A percentile compares a stretch with the other conserved stretches of the same genome.
phyloP scores from a whole-genome alignment of 64 coral and sea anemone genomes.

The Cladopsammia gracilis region DNA sequence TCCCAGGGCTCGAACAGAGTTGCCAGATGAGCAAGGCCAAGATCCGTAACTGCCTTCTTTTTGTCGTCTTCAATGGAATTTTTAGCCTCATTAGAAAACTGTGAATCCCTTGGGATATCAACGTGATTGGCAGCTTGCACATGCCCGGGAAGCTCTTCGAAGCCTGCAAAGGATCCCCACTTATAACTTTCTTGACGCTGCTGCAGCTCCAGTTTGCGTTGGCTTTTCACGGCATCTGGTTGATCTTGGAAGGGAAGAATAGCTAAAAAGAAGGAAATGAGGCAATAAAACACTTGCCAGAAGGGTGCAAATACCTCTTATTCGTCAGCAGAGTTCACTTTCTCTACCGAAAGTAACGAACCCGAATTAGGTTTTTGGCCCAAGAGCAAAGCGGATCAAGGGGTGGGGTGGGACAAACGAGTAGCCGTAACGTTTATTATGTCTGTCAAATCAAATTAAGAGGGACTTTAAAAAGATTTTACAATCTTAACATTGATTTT shows the following conservation, averaged over 20 bases:
- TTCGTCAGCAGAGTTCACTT: not conserved
- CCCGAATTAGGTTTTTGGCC: too few species aligned
- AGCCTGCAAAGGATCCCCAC: constrained; percentile 42
- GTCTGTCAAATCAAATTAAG: too few species aligned
- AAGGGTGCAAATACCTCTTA: not conserved
- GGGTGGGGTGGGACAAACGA: too few species aligned
- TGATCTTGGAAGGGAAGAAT: constrained; percentile 78
- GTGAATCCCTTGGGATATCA: constrained; percentile 81
- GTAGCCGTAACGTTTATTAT: too few species aligned
- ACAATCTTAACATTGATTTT: too few species aligned
- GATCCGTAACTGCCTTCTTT: constrained; percentile 42
- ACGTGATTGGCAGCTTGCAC: constrained; percentile 63
- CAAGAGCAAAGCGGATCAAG: too few species aligned
- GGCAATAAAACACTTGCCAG: not conserved
- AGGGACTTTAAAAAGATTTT: too few species aligned
- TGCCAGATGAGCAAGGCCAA: constrained; percentile 62
- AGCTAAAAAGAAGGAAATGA: not conserved
- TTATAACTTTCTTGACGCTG: constrained; percentile 74
- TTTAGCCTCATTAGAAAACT: constrained; percentile 73
- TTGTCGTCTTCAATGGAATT: constrained; percentile 60
- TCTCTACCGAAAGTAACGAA: too few species aligned
- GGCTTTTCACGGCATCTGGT: constrained; percentile 44
- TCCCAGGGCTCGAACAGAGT: constrained; percentile 75
- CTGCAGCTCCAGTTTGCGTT: constrained; percentile 63
- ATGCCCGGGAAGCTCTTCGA: constrained; percentile 73